Evolutionary conservation across 2,797 vertebrate genomes (phyloP).

Genomic region (Clarias fuscus): DNA sequence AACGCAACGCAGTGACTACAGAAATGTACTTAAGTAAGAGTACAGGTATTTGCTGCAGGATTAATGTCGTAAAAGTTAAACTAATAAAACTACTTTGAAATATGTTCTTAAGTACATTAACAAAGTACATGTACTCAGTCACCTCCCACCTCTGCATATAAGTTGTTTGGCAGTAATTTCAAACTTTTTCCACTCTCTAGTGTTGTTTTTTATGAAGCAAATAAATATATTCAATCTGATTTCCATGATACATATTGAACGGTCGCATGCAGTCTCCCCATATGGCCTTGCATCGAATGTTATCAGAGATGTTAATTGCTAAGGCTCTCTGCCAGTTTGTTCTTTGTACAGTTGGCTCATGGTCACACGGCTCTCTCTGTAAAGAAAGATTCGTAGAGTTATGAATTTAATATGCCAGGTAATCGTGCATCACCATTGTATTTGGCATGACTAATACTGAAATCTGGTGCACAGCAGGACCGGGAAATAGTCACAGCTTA

Average conservation of each 20-base stretch:
- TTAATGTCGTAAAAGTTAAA: no score
- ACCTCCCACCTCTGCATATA: not conserved
- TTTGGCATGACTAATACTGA: not conserved
- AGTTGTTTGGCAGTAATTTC: not conserved
- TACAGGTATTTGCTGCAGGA: no score
- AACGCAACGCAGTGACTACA: no score
- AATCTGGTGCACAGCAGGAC: conserved; percentile 20
- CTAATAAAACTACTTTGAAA: no score
- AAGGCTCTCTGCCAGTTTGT: not conserved
- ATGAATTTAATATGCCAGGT: conserved; percentile 1
- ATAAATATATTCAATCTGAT: not conserved
- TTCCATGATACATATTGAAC: not conserved
- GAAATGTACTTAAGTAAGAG: no score
- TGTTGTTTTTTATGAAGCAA: not conserved
- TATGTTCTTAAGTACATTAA: no score
- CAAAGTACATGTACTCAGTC: no score
- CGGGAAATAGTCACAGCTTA: not conserved
- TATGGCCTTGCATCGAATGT: not conserved
- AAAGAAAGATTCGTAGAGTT: not conserved
- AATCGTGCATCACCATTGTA: not conserved
- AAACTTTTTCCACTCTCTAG: not conserved
- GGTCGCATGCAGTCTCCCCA: not conserved
- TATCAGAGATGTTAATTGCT: conserved; percentile 9
- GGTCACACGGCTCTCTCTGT: not conserved
- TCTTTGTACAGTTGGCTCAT: conserved; percentile 1